Evolutionary conservation across 2,888 invertebrate species (phyloP), one percentile per base, ranked within the genome.

Genomic region (Epicampocera succincta): DNA sequence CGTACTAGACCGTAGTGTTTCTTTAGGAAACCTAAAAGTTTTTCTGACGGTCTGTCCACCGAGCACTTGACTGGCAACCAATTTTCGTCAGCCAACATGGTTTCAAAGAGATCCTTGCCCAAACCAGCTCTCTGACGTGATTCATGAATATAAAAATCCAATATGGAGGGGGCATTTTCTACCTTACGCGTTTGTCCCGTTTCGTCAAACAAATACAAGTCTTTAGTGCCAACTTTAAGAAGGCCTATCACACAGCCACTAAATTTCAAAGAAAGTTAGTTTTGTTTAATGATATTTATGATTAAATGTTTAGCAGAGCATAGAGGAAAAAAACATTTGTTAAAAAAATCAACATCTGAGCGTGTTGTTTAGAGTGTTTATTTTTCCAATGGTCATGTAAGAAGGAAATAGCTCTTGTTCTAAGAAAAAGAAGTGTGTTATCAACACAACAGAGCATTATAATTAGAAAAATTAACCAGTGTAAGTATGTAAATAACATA

Each of bases 91-190:
- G 95, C 90, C 80, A 93, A 91, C 98, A 99, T 98, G 87, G 94
- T 93, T 85, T 98, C 96, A 91, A 97, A 98, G 13, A 99, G 92
- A 78, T 92, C 91, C 87, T 94, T 95, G 3, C 99, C 99, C 88
- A 94, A 93, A 2, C 99, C 99, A 89, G 93, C 93, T 72, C 98
- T 94, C 91, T 98, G 98, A 58, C 94, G 93, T 2, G 95, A 94
- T 89, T 95, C 95, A 87, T 96, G 94, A 25, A 99, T 94, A 91
- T 96, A 99, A 92, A 99, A 99, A 91, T 99, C 99, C 61, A 99
- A 93, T 74, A 99, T 94, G 90, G 98, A 98, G 13, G 96, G 92
- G 0, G 98, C 95, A 84, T 95, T 93, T 84, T 95, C 93, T 76
- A 96, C 92, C 90, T 97, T 96, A 89, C 94, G 95, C 85, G 95